Evolutionary conservation across 2,888 invertebrate genomes (phyloP).

Genomic region (Calephelis perditalis): DNA sequence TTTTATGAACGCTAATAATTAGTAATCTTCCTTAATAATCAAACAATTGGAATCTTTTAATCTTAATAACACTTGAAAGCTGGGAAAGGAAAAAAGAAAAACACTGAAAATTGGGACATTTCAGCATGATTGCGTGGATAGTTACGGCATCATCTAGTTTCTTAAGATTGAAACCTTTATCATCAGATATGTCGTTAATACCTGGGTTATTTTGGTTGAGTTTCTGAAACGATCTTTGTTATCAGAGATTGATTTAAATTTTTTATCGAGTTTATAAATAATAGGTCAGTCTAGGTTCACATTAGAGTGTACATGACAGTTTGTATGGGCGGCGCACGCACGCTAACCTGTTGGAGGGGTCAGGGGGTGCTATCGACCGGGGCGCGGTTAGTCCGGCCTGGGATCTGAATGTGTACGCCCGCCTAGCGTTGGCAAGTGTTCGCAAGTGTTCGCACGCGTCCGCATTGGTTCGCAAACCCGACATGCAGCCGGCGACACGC

Average conservation of each 20-base stretch:
- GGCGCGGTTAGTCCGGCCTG: slow-evolving; percentile 53
- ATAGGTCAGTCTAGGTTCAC: slow-evolving; percentile 12
- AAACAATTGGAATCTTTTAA: no score
- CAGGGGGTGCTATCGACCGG: slow-evolving; percentile 50
- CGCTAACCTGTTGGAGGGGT: slow-evolving; percentile 56
- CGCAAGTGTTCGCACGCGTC: slow-evolving; percentile 31
- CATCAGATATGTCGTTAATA: no score
- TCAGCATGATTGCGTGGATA: background rate
- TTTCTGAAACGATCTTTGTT: background rate
- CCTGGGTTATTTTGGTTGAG: no score
- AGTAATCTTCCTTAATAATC: no score
- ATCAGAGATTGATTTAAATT: background rate
- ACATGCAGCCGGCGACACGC: slow-evolving; percentile 57
- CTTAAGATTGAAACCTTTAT: no score
- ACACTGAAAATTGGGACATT: no score
- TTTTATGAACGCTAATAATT: no score
- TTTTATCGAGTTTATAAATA: slow-evolving; percentile 5
- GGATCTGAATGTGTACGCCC: slow-evolving; percentile 31
- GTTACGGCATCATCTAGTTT: background rate
- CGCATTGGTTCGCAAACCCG: slow-evolving; percentile 32
- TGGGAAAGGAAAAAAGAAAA: no score
- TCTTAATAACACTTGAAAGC: no score
- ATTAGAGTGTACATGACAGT: slow-evolving; percentile 1
- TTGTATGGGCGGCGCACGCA: slow-evolving; percentile 56
- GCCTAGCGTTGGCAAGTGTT: slow-evolving; percentile 28